Percentiles rank a stretch among this genome's conserved stretches.
phyloP scores from a whole-genome alignment of 2,888 invertebrate species.

The Gordius sp. region DNA sequence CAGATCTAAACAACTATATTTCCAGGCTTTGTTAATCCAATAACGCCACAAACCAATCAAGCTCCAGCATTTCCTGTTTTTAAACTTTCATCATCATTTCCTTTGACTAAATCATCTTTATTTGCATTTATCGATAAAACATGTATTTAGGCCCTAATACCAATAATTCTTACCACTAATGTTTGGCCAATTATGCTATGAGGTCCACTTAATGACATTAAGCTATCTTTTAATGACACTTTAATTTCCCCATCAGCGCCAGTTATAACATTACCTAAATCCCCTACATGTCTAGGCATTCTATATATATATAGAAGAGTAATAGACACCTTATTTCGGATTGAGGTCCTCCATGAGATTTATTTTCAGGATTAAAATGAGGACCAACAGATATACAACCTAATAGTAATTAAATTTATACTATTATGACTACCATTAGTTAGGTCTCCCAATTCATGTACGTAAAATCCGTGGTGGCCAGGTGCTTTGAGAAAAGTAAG shows the following conservation, averaged over 20 bases:
- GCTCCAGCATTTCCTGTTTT: constrained; percentile 29
- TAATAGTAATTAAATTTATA: neutral
- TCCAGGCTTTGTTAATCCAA: constrained; percentile 20
- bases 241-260: neutral
- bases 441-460: constrained; percentile 26
- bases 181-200: neutral
- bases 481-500: constrained; percentile 19
- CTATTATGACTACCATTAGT: constrained; percentile 20
- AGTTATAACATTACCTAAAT: constrained; percentile 6
- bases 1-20: neutral
- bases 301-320: neutral
- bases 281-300: constrained; percentile 14
- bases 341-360: constrained; percentile 27
- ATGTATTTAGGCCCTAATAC: neutral
- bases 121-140: constrained; percentile 24
- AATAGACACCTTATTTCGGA: constrained; percentile 17
- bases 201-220: constrained; percentile 3
- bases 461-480: constrained; percentile 27
- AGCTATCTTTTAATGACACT: neutral
- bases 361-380: constrained; percentile 28
- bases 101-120: constrained; percentile 28
- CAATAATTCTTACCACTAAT: constrained; percentile 3
- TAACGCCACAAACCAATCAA: constrained; percentile 27
- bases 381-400: constrained; percentile 27
- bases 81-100: constrained; percentile 25